Base-by-base conservation (phyloP, 2,113 vertebrate species). In the Bos javanicus region DNA sequence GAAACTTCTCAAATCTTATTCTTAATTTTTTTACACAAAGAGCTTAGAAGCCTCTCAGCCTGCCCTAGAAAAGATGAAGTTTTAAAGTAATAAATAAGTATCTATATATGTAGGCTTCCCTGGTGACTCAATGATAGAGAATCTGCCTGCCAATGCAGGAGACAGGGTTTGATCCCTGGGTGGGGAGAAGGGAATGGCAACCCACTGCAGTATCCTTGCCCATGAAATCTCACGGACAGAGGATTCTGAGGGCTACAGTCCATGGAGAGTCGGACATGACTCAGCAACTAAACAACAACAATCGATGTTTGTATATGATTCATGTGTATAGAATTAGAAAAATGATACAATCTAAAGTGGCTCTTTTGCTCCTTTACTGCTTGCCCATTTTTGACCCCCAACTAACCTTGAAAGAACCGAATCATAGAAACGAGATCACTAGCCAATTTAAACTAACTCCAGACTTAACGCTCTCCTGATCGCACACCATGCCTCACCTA, bases 401-500 rank as follows among this genome's bases (percentile, higher is more conserved):
- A 36, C 28, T 50, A 80, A 50, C 46, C 26, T 48, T 80, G 26
- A 80, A 80, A 50, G 28, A 80, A 80, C 15, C 0, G 1, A 80
- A 80, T 80, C 15, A 80, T 16, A 80, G 76, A 46, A 50, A 19
- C 5, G 15, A 30, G 15, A 50, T 80, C 76, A 50, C 26, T 30
- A 33, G 46, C 15, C 46, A 50, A 33, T 50, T 33, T 50, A 80
- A 50, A 78, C 43, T 16, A 78, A 48, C 46, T 50, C 46, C 28
- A 48, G 28, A 80, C 28, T 76, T 43, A 80, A 67, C 30, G 8
- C 2, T 33, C 76, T 80, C 28, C 46, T 80, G 46, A 80, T 33
- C 0, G 2, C 15, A 50, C 43, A 80, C 28, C 28, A 48, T 0
- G 9, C 46, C 28, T 80, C 0, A 0, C 15, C 15, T 50, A 50